Evolutionary conservation across 2,113 vertebrate genomes (phyloP).

Genomic region (Anguilla rostrata): DNA sequence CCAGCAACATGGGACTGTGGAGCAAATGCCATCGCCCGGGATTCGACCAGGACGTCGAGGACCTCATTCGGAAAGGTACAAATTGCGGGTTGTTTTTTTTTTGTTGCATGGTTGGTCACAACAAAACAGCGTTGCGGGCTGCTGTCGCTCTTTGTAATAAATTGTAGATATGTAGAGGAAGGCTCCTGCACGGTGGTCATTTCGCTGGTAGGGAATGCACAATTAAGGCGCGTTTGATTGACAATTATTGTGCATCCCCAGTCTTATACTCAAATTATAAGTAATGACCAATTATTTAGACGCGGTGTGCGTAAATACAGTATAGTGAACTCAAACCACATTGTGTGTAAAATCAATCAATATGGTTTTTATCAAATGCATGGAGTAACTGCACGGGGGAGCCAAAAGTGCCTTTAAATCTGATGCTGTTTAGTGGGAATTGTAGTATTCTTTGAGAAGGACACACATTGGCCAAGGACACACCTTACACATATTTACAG

Average conservation of each 20-base stretch:
- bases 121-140: not conserved
- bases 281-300: not conserved
- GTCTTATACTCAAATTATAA: not conserved
- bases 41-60: constrained; percentile 90
- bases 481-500: not conserved
- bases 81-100: not conserved
- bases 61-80: constrained; percentile 92
- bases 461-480: not conserved
- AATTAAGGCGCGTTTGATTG: not conserved
- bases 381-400: not conserved
- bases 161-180: not conserved
- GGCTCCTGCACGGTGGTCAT: not conserved
- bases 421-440: not conserved
- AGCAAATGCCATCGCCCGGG: constrained; percentile 91
- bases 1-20: constrained; percentile 98
- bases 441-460: not conserved
- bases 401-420: not conserved
- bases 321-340: not conserved
- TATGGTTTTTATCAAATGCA: not conserved
- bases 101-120: not conserved
- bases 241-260: not conserved
- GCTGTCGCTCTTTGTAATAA: not conserved
- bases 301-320: not conserved
- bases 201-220: not conserved
- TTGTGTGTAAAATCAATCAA: not conserved